Conservation (phyloP, 2,113 vertebrate genomes). For the Scolopax mira region DNA sequence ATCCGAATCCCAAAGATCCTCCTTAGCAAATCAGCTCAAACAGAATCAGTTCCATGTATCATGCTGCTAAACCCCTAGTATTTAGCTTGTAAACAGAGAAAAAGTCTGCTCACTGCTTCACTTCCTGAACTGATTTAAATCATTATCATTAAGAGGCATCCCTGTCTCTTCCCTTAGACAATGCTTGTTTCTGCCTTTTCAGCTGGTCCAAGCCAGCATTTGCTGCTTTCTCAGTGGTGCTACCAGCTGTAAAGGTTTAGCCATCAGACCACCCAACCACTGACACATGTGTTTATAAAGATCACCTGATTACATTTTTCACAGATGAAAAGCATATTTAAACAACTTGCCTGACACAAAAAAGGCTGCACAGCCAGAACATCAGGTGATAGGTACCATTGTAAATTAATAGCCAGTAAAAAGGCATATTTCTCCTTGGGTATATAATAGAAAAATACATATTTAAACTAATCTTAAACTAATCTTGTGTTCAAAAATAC, state of each 20-base stretch:
- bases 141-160: neutral
- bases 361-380: neutral
- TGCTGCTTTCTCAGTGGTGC: neutral
- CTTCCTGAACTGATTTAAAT: neutral
- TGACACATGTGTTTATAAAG: neutral
- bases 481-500: neutral
- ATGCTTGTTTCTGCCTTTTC: neutral
- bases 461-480: neutral
- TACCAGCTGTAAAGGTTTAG: neutral
- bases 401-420: neutral
- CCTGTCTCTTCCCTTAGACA: neutral
- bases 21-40: neutral
- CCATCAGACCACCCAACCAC: neutral
- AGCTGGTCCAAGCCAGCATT: neutral
- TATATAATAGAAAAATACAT: neutral
- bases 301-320: neutral
- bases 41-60: neutral
- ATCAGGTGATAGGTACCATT: neutral
- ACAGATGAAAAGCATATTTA: neutral
- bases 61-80: neutral
- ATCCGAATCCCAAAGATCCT: neutral
- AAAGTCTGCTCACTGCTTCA: neutral
- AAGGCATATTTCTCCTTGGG: neutral
- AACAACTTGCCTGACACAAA: neutral
- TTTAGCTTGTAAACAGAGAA: neutral